These are phyloP conservation scores for Cavia aperea DNA, from an alignment of 2,113 vertebrate genomes.

Conservation along the genomic window DNA sequence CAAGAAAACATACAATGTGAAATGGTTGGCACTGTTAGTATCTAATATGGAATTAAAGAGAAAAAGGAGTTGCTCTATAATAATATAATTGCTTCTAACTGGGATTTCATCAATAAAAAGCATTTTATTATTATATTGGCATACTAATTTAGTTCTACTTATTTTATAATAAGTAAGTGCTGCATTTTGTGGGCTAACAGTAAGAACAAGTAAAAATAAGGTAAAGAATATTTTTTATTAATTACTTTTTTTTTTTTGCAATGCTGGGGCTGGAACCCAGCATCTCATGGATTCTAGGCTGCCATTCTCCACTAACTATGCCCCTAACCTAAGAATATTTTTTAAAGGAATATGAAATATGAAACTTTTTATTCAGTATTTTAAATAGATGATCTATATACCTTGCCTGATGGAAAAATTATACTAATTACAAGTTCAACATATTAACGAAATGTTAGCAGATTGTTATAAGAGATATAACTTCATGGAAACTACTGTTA, in stretches of 20 bases:
- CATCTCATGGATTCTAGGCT: neutral
- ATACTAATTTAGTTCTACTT: neutral
- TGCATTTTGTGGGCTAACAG: constrained; percentile 28
- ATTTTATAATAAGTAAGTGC: constrained; percentile 35
- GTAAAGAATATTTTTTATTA: neutral
- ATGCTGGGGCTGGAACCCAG: neutral
- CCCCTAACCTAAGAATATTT: neutral
- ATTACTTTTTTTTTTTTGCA: neutral
- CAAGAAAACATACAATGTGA: constrained; percentile 55
- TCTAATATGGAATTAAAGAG: constrained; percentile 53
- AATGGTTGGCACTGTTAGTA: constrained; percentile 11
- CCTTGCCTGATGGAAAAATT: neutral
- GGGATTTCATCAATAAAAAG: constrained; percentile 43
- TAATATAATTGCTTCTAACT: constrained; percentile 51
- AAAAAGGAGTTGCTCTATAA: constrained; percentile 43
- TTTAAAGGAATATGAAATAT: neutral
- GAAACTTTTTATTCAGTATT: neutral
- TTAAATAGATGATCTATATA: neutral
- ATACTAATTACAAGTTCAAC: neutral
- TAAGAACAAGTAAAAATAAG: constrained; percentile 24
- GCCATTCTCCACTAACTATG: neutral
- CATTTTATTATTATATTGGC: constrained; percentile 38
- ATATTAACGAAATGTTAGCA: neutral
- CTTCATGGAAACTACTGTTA: neutral
- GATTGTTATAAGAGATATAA: neutral